These are phyloP conservation scores for Anastatus disparis DNA, from an alignment of 1,140 invertebrate species.

Conservation along the genomic window DNA sequence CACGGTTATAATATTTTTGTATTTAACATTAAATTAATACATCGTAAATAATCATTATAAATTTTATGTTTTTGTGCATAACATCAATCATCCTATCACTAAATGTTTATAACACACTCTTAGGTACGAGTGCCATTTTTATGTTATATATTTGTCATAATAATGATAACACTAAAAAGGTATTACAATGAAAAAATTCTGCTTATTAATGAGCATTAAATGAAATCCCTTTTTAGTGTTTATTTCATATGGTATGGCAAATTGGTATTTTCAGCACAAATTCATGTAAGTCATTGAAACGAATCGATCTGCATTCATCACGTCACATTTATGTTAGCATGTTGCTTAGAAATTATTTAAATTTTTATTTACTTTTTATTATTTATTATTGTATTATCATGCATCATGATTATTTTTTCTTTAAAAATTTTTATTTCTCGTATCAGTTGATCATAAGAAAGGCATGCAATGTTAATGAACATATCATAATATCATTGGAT, in stretches of 20 bases:
- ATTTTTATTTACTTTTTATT: too few species aligned
- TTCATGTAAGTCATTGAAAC: constrained; percentile 32
- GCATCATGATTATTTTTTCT: too few species aligned
- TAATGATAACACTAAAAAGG: too few species aligned
- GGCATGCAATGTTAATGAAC: too few species aligned
- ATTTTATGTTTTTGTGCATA: constrained; percentile 14
- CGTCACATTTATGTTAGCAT: too few species aligned
- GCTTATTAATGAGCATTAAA: not conserved
- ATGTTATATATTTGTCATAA: too few species aligned
- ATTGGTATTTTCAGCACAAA: constrained; percentile 16
- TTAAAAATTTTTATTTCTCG: too few species aligned
- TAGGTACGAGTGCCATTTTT: too few species aligned
- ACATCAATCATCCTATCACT: not conserved
- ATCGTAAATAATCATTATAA: not conserved
- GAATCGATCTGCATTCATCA: constrained; percentile 10
- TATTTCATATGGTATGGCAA: not conserved
- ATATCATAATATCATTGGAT: too few species aligned
- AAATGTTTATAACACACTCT: not conserved
- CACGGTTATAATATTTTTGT: not conserved
- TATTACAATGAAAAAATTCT: not conserved
- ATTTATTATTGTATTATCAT: too few species aligned
- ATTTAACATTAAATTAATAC: not conserved
- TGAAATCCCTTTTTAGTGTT: constrained; percentile 1
- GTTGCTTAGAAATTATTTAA: too few species aligned
- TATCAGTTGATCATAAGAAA: too few species aligned